Base-by-base conservation (phyloP, 1,140 invertebrate species). In the Harpegnathos saltator region DNA sequence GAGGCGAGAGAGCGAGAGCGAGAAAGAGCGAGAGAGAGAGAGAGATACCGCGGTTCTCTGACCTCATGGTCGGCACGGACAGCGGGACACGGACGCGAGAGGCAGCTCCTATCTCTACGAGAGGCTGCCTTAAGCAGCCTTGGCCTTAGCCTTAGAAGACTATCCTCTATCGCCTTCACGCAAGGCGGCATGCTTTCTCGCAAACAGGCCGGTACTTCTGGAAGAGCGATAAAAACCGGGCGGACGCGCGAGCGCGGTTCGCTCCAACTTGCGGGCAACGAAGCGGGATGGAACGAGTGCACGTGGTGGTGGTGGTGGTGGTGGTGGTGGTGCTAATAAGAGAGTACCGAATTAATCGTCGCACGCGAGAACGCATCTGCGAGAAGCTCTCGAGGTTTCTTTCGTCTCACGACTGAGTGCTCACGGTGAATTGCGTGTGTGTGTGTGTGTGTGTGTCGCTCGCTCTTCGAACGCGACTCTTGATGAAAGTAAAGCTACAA, bases 121-220 rank as follows among this genome's bases (percentile, higher is more conserved):
- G 33, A 63, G 33, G 15, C 63, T 78, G 68, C 69, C 82, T 81
- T 87, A 88, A 88, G 74, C 62, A 84, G 69, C 86, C 85, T 86
- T 80, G 85, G 81, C 86, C 85, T 88, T 87, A 83, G 86, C 85
- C 68, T 78, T 44, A 19, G 33, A 78, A n/a, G 71, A 66, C 74
- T 66, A n/a, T n/a, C n/a, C 74, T 63, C 59, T 83, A 87, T 87
- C 66, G 26, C 50, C 52, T 52, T 66, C 59, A 84, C 68, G 48
- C 80, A 26, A 22, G 83, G 22, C 63, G 33, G 54, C 65, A 61
- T 24, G 3, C 2, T 48, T 33, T 61, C 56, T 69, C 50, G 56
- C 38, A 73, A 81, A 68, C 24, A 81, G 26, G 52, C 38, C 69
- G 50, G 48, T 14, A 61, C 22, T 44, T 22, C 56, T 61, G 26